These are phyloP conservation scores for Piezodorus guildinii DNA, from an alignment of 1,140 invertebrate genomes.

Conservation along the genomic window DNA sequence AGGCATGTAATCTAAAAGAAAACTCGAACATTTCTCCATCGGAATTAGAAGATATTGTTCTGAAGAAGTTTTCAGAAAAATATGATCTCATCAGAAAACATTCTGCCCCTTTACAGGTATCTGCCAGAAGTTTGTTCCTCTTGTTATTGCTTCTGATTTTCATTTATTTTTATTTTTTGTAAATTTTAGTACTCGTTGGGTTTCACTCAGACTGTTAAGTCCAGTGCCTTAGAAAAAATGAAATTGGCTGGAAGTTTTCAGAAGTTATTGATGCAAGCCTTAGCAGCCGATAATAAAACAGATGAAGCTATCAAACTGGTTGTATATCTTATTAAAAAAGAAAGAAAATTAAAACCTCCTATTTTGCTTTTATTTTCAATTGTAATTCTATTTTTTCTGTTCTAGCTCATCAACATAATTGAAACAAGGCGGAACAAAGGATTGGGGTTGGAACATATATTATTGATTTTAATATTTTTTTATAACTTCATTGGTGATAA, in stretches of 20 bases:
- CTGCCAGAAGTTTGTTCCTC: not conserved
- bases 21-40: not conserved
- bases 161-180: not conserved
- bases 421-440: not conserved
- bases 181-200: slow-evolving; percentile 24
- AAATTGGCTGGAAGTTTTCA: slow-evolving; percentile 22
- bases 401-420: not conserved
- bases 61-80: not conserved
- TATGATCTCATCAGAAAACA: not conserved
- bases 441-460: slow-evolving; percentile 7
- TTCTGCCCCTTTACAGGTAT: slow-evolving; percentile 2
- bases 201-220: slow-evolving; percentile 22
- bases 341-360: too few species aligned
- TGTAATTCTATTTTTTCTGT: not conserved
- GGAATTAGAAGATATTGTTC: not conserved
- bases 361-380: too few species aligned
- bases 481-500: slow-evolving; percentile 20
- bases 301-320: slow-evolving; percentile 20
- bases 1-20: not conserved
- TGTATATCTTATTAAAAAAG: too few species aligned
- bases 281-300: slow-evolving; percentile 20
- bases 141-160: too few species aligned
- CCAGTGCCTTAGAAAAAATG: slow-evolving; percentile 15
- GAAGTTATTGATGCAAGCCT: slow-evolving; percentile 22
- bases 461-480: slow-evolving; percentile 17